Conservation (phyloP, 2,113 vertebrate species). For the Microtus oregoni region DNA sequence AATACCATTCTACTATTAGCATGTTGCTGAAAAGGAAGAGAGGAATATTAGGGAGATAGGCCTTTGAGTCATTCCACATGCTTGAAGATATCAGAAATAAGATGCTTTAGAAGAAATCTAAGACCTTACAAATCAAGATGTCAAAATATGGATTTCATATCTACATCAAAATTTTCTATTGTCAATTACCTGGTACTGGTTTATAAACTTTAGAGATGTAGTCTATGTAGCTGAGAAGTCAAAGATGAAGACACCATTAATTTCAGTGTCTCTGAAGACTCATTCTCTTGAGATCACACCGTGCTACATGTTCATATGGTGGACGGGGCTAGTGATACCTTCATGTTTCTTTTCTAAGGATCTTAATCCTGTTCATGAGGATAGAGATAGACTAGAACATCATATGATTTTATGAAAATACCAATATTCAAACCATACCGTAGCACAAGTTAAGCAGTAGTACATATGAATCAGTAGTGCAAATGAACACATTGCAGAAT, state of each 20-base stretch:
- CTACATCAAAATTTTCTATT: constrained; percentile 3
- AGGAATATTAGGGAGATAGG: not conserved
- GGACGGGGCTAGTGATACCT: not conserved
- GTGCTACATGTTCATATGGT: not conserved
- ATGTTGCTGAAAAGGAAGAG: constrained; percentile 24
- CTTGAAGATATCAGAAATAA: constrained; percentile 18
- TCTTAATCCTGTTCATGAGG: not conserved
- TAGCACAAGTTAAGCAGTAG: not conserved
- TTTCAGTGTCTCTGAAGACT: not conserved
- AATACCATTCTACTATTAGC: not conserved
- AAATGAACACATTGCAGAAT: not conserved
- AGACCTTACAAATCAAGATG: constrained; percentile 1
- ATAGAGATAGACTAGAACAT: not conserved
- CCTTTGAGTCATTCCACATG: not conserved
- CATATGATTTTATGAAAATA: not conserved
- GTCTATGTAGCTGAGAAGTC: not conserved
- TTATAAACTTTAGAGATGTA: not conserved
- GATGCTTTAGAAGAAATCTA: not conserved
- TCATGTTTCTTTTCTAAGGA: not conserved
- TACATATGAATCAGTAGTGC: not conserved
- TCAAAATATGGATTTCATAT: constrained; percentile 35
- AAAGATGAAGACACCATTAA: not conserved
- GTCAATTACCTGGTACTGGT: not conserved
- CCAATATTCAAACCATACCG: not conserved
- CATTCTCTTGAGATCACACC: not conserved